These are phyloP conservation scores for Phortica magna DNA, from an alignment of 2,888 invertebrate genomes.

Conservation along the genomic window DNA sequence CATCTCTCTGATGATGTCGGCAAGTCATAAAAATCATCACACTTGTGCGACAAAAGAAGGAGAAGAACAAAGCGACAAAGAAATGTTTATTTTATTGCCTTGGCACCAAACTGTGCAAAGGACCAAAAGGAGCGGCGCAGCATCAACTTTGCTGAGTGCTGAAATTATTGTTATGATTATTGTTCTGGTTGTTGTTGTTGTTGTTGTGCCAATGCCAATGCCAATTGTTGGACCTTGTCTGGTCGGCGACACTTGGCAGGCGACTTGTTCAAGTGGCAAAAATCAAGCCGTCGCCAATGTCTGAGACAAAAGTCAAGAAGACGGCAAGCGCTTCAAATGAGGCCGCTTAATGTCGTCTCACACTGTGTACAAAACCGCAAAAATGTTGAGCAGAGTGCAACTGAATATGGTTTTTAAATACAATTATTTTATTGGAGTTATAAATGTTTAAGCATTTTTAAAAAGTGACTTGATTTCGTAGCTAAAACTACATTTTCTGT, in stretches of 20 bases:
- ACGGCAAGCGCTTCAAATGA: slow-evolving; percentile 34
- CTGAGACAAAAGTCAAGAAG: slow-evolving; percentile 54
- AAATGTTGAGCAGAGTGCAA: not conserved
- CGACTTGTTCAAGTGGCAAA: slow-evolving; percentile 20
- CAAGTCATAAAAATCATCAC: slow-evolving; percentile 69
- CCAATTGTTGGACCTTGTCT: slow-evolving; percentile 49
- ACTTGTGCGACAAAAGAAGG: slow-evolving; percentile 40
- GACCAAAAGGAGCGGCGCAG: slow-evolving; percentile 41
- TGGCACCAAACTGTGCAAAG: slow-evolving; percentile 34
- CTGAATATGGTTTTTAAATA: too few relatives aligned
- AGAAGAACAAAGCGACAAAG: slow-evolving; percentile 15
- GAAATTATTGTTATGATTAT: slow-evolving; percentile 69
- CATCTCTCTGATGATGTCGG: slow-evolving; percentile 43
- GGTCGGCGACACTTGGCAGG: slow-evolving; percentile 37
- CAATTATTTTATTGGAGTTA: too few relatives aligned
- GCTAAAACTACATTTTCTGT: too few relatives aligned
- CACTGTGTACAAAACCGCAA: slow-evolving; percentile 29
- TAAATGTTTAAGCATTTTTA: too few relatives aligned
- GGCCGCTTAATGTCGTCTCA: not conserved
- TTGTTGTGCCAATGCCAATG: slow-evolving; percentile 45
- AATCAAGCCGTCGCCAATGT: slow-evolving; percentile 3
- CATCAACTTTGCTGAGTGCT: not conserved
- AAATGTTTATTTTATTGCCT: slow-evolving; percentile 59
- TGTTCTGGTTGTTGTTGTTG: slow-evolving; percentile 60
- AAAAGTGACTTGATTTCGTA: too few relatives aligned